A percentile compares a stretch with the other conserved stretches of the same genome.
Conservation (phyloP, 1,140 invertebrate genomes). For the Dreissena polymorpha region DNA sequence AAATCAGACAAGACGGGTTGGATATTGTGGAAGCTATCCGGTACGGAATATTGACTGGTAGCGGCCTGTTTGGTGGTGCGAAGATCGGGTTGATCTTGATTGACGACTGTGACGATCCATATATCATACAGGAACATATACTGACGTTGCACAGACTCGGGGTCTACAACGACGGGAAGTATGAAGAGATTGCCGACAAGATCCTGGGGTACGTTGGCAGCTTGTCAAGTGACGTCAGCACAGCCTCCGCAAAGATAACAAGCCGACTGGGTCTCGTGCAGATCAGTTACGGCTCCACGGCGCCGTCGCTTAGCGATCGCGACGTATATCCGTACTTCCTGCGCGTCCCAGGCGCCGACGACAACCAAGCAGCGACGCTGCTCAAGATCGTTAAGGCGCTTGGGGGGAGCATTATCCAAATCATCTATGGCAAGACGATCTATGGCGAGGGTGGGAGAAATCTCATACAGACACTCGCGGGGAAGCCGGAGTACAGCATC, state of each 20-base stretch:
- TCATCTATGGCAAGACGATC: slow-evolving; percentile 11
- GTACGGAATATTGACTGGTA: slow-evolving; percentile 30
- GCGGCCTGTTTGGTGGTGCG: neutral
- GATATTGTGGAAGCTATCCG: slow-evolving; percentile 44
- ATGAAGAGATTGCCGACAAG: slow-evolving; percentile 17
- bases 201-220: slow-evolving; percentile 45
- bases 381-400: slow-evolving; percentile 10
- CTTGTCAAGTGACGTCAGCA: slow-evolving; percentile 48
- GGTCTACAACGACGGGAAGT: slow-evolving; percentile 23
- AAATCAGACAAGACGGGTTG: slow-evolving; percentile 29
- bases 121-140: slow-evolving; percentile 47
- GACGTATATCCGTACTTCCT: slow-evolving; percentile 34
- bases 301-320: slow-evolving; percentile 15
- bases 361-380: slow-evolving; percentile 32
- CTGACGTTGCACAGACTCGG: slow-evolving; percentile 34
- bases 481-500: neutral
- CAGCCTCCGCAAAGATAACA: slow-evolving; percentile 21
- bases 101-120: slow-evolving; percentile 49
- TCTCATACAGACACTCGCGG: neutral
- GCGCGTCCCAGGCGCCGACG: slow-evolving; percentile 28
- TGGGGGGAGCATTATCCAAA: neutral
- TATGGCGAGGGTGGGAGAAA: slow-evolving; percentile 43
- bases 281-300: slow-evolving; percentile 47
- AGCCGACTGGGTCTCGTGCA: slow-evolving; percentile 21
- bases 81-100: slow-evolving; percentile 48